Percentiles rank a stretch among this genome's conserved stretches.
phyloP scores from a whole-genome alignment of 2,113 vertebrate genomes.

The Lamprologus sp. region DNA sequence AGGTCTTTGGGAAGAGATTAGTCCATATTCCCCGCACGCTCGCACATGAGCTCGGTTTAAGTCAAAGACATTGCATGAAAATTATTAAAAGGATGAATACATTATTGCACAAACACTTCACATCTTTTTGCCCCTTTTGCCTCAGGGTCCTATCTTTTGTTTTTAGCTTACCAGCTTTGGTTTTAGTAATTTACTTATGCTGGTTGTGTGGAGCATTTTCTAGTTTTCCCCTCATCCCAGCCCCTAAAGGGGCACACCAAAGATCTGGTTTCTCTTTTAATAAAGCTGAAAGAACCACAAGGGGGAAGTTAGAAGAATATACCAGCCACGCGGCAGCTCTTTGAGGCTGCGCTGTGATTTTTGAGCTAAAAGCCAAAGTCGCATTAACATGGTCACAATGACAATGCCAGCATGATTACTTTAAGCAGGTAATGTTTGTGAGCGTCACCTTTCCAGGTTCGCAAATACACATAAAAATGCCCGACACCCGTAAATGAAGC shows the following conservation, averaged over 20 bases:
- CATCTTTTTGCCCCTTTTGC: neutral
- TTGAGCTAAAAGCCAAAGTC: neutral
- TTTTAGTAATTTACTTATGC: neutral
- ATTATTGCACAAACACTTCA: neutral
- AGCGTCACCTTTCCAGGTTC: neutral
- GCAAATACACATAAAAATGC: too few relatives aligned
- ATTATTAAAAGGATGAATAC: neutral
- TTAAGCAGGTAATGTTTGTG: neutral
- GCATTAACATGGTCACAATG: neutral
- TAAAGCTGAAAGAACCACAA: neutral
- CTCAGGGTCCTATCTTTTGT: neutral
- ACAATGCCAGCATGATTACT: neutral
- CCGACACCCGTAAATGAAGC: too few relatives aligned
- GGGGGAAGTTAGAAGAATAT: neutral
- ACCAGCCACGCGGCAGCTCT: neutral
- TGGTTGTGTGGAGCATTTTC: neutral
- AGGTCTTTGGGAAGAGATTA: constrained; percentile 39
- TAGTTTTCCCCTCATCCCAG: neutral
- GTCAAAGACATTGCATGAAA: neutral
- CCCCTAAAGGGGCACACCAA: neutral
- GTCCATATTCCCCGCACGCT: neutral
- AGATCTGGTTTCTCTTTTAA: neutral
- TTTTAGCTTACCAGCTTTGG: neutral
- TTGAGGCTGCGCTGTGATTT: neutral
- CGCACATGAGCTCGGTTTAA: constrained; percentile 18